Conservation (phyloP, 2,797 vertebrate species). For the Fistularia tabacaria region DNA sequence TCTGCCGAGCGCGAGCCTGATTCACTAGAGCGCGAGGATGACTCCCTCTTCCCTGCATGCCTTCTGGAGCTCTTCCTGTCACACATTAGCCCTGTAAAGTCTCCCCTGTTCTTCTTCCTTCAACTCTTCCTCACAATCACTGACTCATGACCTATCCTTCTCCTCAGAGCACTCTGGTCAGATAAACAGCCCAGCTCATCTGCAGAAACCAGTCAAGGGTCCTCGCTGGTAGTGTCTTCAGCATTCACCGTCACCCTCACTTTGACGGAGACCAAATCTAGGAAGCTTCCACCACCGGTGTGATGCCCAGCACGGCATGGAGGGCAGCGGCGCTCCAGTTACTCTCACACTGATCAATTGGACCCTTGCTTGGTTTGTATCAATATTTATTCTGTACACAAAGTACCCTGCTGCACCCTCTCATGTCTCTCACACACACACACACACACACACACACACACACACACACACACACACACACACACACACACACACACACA, state of each 20-base stretch:
- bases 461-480: constrained; percentile 16
- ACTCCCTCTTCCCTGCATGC: constrained; percentile 74
- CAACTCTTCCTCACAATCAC: constrained; percentile 58
- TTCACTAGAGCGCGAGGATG: constrained; percentile 66
- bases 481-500: constrained; percentile 51
- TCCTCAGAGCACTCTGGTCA: constrained; percentile 31
- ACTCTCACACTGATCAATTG: constrained; percentile 67
- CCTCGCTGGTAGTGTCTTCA: constrained; percentile 16
- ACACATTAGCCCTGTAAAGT: constrained; percentile 70
- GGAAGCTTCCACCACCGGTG: constrained; percentile 31
- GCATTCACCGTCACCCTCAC: constrained; percentile 20
- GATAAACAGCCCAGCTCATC: constrained; percentile 27
- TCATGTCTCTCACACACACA: constrained; percentile 48
- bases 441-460: constrained; percentile 41
- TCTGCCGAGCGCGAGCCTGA: constrained; percentile 57
- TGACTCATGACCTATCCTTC: constrained; percentile 59
- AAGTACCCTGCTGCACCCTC: constrained; percentile 59
- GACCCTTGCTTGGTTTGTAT: constrained; percentile 73
- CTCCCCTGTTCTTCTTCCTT: constrained; percentile 51
- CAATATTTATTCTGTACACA: constrained; percentile 80
- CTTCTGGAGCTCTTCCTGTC: constrained; percentile 78
- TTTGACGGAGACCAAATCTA: constrained; percentile 26
- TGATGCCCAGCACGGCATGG: constrained; percentile 24
- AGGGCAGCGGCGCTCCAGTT: constrained; percentile 40
- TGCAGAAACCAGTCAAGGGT: constrained; percentile 22